Conservation (phyloP, 1,140 invertebrate species). For the Temnothorax longispinosus region DNA sequence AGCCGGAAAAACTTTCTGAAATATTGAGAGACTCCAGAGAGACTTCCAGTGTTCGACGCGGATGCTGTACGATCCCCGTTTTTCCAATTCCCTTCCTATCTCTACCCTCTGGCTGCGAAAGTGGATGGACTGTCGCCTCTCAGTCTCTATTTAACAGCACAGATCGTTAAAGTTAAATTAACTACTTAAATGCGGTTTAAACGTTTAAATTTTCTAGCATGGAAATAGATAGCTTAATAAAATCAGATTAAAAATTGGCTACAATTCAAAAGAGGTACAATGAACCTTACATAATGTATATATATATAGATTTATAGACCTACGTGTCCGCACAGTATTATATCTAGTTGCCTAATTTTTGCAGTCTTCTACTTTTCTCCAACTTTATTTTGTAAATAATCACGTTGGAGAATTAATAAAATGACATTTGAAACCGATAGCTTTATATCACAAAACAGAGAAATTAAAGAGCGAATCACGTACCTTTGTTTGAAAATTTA, state of each 20-base stretch:
- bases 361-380: background rate
- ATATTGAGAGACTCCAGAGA: conserved; percentile 82
- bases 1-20: conserved; percentile 80
- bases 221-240: background rate
- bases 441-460: background rate
- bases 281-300: background rate
- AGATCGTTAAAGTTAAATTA: conserved; percentile 27
- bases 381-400: background rate
- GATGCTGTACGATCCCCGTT: conserved; percentile 25
- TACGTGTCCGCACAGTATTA: background rate
- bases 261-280: background rate
- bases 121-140: background rate
- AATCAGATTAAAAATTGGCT: background rate
- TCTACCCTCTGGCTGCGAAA: background rate
- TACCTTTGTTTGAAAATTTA: conserved; percentile 3
- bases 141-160: conserved; percentile 6
- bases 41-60: conserved; percentile 79
- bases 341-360: background rate
- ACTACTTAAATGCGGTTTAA: background rate
- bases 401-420: background rate
- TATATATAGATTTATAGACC: background rate
- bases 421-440: background rate
- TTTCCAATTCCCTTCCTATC: background rate
- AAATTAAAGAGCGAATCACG: background rate
- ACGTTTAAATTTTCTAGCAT: background rate